phyloP scores from a whole-genome alignment of 2,888 invertebrate genomes.

The Pinctada fucata region DNA sequence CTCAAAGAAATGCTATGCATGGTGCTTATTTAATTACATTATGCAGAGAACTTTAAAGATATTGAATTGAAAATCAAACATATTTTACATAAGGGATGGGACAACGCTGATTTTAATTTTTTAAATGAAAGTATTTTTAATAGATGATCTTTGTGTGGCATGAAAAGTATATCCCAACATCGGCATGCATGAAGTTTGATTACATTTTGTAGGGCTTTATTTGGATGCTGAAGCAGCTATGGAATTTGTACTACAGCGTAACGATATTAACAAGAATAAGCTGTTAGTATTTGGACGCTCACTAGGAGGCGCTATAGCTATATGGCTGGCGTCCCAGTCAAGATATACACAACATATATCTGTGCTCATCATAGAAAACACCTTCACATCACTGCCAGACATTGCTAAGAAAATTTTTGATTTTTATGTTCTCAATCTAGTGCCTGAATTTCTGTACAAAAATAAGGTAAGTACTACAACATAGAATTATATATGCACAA shows the following conservation, averaged over 20 bases:
- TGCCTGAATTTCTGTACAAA: constrained; percentile 91
- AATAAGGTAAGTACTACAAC: constrained; percentile 85
- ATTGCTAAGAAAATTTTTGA: constrained; percentile 91
- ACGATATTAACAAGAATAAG: constrained; percentile 89
- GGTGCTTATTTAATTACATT: no score
- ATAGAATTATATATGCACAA: neutral
- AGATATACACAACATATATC: constrained; percentile 88
- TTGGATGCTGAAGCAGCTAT: constrained; percentile 92
- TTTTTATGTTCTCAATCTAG: constrained; percentile 83
- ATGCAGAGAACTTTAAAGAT: no score
- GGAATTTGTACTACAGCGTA: constrained; percentile 88
- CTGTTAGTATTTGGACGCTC: constrained; percentile 92
- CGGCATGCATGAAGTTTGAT: no score
- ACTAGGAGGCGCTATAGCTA: constrained; percentile 94
- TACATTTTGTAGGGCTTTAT: constrained; percentile 81
- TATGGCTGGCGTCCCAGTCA: constrained; percentile 88
- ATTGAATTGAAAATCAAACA: no score
- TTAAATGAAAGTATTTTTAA: no score
- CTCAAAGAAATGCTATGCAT: no score
- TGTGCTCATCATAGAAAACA: constrained; percentile 94
- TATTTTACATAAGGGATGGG: no score
- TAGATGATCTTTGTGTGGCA: no score
- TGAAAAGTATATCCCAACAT: no score
- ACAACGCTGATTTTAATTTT: no score
- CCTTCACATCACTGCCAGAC: constrained; percentile 95